Conservation (phyloP, 1,140 invertebrate species). For the Probaryconus sp. region DNA sequence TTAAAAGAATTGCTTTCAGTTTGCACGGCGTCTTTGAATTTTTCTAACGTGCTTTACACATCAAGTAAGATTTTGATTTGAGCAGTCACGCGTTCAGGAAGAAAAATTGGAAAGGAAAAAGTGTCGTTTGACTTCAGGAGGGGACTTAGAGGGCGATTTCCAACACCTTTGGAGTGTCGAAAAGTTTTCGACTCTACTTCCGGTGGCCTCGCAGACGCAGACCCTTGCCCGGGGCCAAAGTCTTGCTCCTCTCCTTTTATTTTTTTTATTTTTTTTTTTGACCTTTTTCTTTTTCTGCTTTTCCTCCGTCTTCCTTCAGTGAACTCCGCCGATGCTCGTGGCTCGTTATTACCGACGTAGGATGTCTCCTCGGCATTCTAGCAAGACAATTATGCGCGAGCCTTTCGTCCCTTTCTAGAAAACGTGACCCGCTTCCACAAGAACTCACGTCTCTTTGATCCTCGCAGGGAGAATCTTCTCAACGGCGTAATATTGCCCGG, state of each 20-base stretch:
- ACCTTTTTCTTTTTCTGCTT: background rate
- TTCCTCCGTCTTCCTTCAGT: background rate
- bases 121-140: slow-evolving; percentile 11
- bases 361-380: slow-evolving; percentile 55
- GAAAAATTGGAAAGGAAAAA: slow-evolving; percentile 19
- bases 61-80: background rate
- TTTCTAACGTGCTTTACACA: no score
- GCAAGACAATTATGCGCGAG: slow-evolving; percentile 63
- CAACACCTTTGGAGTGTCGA: slow-evolving; percentile 26
- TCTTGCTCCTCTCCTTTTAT: background rate
- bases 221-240: slow-evolving; percentile 11
- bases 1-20: no score
- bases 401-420: slow-evolving; percentile 21
- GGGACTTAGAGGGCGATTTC: slow-evolving; percentile 9
- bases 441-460: slow-evolving; percentile 59
- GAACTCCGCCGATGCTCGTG: slow-evolving; percentile 12
- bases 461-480: slow-evolving; percentile 41
- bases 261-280: background rate
- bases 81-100: slow-evolving; percentile 14
- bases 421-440: slow-evolving; percentile 60
- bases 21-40: no score
- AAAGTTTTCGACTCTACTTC: slow-evolving; percentile 39
- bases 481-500: slow-evolving; percentile 43
- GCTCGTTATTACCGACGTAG: slow-evolving; percentile 58
- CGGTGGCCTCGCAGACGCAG: slow-evolving; percentile 13